A percentile compares a stretch with the other conserved stretches of the same genome.
Evolutionary conservation across 2,113 vertebrate species (phyloP).

Genomic region (Dipodomys merriami): DNA sequence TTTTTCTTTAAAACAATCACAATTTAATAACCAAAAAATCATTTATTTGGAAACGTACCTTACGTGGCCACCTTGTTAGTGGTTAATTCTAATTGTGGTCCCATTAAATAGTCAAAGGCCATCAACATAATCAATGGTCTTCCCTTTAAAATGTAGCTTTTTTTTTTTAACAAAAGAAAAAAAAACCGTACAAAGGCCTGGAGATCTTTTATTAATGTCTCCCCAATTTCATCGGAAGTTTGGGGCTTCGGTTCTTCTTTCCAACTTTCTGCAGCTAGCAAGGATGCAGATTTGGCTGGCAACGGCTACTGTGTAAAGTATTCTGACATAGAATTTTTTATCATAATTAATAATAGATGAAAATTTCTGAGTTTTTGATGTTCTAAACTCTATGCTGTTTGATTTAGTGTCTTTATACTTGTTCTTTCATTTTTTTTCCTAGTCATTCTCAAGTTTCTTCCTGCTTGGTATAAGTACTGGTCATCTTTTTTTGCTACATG

Average conservation of each 20-base stretch:
- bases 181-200: constrained; percentile 80
- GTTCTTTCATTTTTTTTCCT: constrained; percentile 80
- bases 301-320: constrained; percentile 89
- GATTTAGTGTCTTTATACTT: constrained; percentile 91
- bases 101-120: constrained; percentile 82
- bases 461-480: constrained; percentile 82
- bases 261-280: constrained; percentile 83
- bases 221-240: constrained; percentile 76
- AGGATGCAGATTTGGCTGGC: constrained; percentile 87
- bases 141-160: constrained; percentile 79
- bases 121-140: constrained; percentile 84
- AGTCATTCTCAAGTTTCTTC: constrained; percentile 84
- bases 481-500: constrained; percentile 79
- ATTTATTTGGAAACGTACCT: constrained; percentile 39
- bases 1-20: background rate
- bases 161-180: constrained; percentile 80
- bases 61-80: constrained; percentile 38
- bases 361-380: constrained; percentile 90
- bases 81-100: constrained; percentile 60
- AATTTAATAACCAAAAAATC: constrained; percentile 30
- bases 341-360: constrained; percentile 92
- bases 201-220: constrained; percentile 82
- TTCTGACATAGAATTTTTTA: constrained; percentile 92
- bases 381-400: constrained; percentile 91
- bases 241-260: constrained; percentile 83